Evolutionary conservation across 1,140 invertebrate species (phyloP).

Genomic region (Chironomus striatipennis): DNA sequence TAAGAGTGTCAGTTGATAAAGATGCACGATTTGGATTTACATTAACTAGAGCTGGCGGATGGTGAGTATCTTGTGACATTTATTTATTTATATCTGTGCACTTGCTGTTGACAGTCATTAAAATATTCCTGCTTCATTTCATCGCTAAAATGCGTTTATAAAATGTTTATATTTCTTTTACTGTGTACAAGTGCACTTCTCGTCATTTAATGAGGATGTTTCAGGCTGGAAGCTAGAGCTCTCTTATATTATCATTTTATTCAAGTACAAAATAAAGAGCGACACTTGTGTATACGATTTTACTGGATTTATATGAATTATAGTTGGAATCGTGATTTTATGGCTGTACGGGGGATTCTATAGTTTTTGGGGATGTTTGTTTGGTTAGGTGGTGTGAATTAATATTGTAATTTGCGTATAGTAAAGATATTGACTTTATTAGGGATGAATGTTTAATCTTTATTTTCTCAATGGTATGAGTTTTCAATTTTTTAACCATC

Average conservation of each 20-base stretch:
- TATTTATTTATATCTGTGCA: background rate
- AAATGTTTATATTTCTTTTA: background rate
- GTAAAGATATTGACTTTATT: no score
- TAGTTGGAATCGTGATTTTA: no score
- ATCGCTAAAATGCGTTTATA: background rate
- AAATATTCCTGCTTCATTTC: background rate
- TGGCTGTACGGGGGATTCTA: no score
- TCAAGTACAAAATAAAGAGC: conserved; percentile 1
- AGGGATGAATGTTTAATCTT: no score
- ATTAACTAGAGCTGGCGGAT: conserved; percentile 83
- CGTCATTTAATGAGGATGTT: background rate
- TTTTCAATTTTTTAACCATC: no score
- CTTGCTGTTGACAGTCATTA: background rate
- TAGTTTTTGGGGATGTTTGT: no score
- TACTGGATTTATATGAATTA: background rate
- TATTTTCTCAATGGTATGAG: no score
- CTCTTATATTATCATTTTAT: background rate
- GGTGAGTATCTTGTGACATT: conserved; percentile 60
- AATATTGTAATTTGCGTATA: no score
- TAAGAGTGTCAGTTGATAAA: conserved; percentile 88
- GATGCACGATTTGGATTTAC: conserved; percentile 95
- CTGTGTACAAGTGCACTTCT: background rate
- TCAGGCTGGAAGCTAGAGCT: background rate
- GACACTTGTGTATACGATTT: background rate
- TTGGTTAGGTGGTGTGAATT: no score